These are phyloP conservation scores for Dioctria rufipes DNA, from an alignment of 2,888 invertebrate species.

Conservation along the genomic window DNA sequence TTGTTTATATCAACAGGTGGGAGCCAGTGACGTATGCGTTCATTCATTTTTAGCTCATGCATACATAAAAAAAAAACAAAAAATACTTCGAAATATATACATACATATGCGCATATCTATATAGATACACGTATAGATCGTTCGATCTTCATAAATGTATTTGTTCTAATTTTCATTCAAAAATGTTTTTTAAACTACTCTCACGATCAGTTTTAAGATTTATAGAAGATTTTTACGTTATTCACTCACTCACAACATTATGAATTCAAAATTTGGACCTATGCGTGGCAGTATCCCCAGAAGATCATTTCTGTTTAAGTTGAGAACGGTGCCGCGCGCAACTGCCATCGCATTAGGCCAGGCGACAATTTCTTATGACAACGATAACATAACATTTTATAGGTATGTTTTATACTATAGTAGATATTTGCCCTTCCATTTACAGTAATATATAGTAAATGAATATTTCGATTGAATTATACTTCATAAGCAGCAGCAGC, in stretches of 20 bases:
- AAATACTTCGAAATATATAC: too few species aligned
- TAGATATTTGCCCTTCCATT: too few species aligned
- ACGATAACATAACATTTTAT: too few species aligned
- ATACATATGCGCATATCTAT: too few species aligned
- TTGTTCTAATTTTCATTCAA: constrained; percentile 38
- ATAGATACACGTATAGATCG: too few species aligned
- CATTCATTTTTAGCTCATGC: constrained; percentile 44
- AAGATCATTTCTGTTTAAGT: too few species aligned
- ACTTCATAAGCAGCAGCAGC: too few species aligned
- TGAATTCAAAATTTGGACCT: neutral
- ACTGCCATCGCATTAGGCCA: neutral
- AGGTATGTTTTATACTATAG: too few species aligned
- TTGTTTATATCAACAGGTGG: constrained; percentile 42
- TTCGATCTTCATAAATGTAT: neutral
- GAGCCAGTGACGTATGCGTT: constrained; percentile 34
- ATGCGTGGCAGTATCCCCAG: neutral
- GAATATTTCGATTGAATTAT: too few species aligned
- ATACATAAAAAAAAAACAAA: neutral
- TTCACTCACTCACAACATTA: too few species aligned
- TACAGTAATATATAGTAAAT: too few species aligned
- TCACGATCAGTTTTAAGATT: neutral
- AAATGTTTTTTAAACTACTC: neutral
- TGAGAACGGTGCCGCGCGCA: too few species aligned
- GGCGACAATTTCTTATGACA: neutral
- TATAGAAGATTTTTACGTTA: neutral